Base-by-base conservation (phyloP, 2,888 invertebrate species). In the Beris morrisii region DNA sequence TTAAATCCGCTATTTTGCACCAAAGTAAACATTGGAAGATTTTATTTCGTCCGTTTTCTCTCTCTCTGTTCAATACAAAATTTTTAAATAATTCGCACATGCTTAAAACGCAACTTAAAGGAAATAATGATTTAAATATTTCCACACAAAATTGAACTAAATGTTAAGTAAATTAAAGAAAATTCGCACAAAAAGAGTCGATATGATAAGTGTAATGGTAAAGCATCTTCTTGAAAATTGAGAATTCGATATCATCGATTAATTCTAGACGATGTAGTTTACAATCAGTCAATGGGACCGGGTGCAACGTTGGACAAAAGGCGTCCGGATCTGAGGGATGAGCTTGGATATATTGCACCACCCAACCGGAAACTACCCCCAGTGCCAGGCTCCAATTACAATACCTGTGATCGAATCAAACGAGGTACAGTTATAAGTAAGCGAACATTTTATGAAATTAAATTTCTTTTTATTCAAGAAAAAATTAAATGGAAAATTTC, bases 321-420 rank as follows among this genome's bases (percentile, higher is more conserved):
- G 70, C 88, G 92, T 70, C 92, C 92, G 0, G 89, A 89, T 73
- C 84, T 94, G 38, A 87, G 93, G 38, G 94, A 94, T 78, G 94
- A 95, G 78, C 85, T 95, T 43, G 95, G 94, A 65, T 95, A 95
- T 82, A 95, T 95, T 80, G 93, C 95, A 0, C 94, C 95, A 28
- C 95, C 94, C 64, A 95, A 95, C 82, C 86, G 94, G 74, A 95
- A 95, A 81, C 85, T 94, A 67, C 94, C 95, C 1, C 95, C 95
- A 28, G 94, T 95, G 6, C 94, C 94, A 64, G 94, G 94, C 73
- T 93, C 93, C 65, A 94, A 94, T 83, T 94, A 94, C 84, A 94
- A 93, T 81, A 95, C 94, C 38, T 94, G 94, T 82, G 94, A 95
- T 83, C 86, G 94, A 76, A 93, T 94, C 84, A 94, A 94, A 86